Evolutionary conservation across 35 echinoderm and acorn worm genomes (phyloP).

Genomic region (Stichopus chloronotus): DNA sequence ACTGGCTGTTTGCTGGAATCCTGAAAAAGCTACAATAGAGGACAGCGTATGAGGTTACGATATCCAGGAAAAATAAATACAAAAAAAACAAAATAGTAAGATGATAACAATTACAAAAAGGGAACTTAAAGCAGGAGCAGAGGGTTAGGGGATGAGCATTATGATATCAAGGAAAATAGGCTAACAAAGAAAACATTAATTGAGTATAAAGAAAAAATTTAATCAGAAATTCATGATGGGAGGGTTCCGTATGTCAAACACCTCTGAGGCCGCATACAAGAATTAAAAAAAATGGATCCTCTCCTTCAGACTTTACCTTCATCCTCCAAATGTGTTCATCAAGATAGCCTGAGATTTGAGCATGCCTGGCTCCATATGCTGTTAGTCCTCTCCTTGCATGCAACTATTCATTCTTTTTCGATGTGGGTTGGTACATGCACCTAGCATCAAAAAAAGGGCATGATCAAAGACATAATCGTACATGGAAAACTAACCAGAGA

Average conservation of each 20-base stretch:
- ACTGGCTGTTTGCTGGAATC: too few species aligned
- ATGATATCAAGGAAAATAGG: not conserved
- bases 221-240: not conserved
- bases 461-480: not conserved
- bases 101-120: too few species aligned
- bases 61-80: too few species aligned
- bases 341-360: not conserved
- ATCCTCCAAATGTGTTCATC: not conserved
- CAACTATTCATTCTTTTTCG: too few species aligned
- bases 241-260: not conserved
- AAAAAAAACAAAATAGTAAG: too few species aligned
- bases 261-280: too few species aligned
- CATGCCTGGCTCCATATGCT: constrained; percentile 2
- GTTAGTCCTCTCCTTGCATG: not conserved
- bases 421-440: constrained; percentile 26
- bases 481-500: not conserved
- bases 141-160: not conserved
- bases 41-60: too few species aligned
- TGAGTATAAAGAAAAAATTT: not conserved
- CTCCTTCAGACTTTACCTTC: not conserved
- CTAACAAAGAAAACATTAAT: not conserved
- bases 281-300: constrained; percentile 14
- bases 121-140: not conserved
- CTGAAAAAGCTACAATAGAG: too few species aligned
- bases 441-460: not conserved